Conservation (phyloP, 2,113 vertebrate genomes). For the Gymnocephalus cernua region DNA sequence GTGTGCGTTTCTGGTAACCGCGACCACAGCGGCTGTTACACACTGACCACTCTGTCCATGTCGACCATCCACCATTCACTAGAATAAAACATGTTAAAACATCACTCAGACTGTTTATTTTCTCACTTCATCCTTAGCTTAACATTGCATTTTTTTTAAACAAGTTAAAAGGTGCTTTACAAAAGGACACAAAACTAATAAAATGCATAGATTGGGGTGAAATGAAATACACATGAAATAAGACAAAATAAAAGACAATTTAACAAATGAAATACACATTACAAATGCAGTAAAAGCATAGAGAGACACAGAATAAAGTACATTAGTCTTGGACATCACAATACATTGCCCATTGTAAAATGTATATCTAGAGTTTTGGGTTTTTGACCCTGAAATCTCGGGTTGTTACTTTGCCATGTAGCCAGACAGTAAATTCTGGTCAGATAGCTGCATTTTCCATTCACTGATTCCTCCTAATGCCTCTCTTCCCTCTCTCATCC, state of each 20-base stretch:
- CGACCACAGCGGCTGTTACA: conserved; percentile 95
- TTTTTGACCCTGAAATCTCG: conserved; percentile 41
- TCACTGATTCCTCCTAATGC: conserved; percentile 77
- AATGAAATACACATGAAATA: neutral
- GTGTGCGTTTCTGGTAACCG: conserved; percentile 93
- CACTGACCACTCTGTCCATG: conserved; percentile 96
- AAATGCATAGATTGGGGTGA: neutral
- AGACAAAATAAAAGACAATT: neutral
- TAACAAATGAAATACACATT: neutral
- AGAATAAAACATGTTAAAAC: conserved; percentile 17
- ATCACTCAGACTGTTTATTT: neutral
- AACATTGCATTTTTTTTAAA: neutral
- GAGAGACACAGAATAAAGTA: neutral
- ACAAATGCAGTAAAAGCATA: neutral
- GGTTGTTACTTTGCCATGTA: conserved; percentile 48
- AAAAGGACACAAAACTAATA: neutral
- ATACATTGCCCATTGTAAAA: conserved; percentile 6
- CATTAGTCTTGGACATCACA: neutral
- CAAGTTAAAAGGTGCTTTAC: neutral
- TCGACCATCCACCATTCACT: conserved; percentile 98
- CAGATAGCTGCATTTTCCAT: conserved; percentile 70
- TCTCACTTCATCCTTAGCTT: neutral
- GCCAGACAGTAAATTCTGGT: conserved; percentile 69
- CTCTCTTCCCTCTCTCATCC: conserved; percentile 76
- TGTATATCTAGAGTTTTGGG: conserved; percentile 10